Evolutionary conservation across 2,113 vertebrate species (phyloP).

Genomic region (Chloroceryle aenea): DNA sequence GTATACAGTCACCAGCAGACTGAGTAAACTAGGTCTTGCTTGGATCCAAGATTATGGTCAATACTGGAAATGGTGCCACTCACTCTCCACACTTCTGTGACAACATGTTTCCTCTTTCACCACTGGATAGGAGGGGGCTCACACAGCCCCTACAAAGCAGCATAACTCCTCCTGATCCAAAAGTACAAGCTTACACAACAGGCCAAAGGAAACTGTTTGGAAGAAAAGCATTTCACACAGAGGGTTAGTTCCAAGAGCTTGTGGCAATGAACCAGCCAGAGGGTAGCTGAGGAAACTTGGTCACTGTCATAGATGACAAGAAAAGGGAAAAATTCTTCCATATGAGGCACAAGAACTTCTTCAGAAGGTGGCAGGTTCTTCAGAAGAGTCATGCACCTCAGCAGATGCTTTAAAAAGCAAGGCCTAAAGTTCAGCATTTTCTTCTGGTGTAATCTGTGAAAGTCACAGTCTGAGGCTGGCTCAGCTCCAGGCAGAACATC

Average conservation of each 20-base stretch:
- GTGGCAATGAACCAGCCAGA: neutral
- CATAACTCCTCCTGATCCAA: accelerated
- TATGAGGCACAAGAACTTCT: neutral
- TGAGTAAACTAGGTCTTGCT: neutral
- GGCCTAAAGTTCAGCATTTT: neutral
- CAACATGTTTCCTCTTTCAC: neutral
- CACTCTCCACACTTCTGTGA: too few species aligned
- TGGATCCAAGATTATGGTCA: neutral
- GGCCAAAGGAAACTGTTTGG: neutral
- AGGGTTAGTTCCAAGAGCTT: neutral
- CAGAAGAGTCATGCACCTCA: neutral
- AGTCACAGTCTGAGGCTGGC: accelerated
- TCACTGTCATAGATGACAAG: accelerated
- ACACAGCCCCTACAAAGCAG: neutral
- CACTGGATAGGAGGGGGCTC: neutral
- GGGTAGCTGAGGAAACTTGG: neutral
- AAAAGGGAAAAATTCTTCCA: neutral
- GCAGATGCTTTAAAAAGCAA: neutral
- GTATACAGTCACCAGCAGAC: neutral
- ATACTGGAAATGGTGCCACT: neutral
- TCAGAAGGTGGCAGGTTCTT: neutral
- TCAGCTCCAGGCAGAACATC: neutral
- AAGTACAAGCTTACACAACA: neutral
- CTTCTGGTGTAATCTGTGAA: neutral
- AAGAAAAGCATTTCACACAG: neutral